Evolutionary conservation across 2,797 vertebrate species (phyloP), one percentile per base, ranked within the genome.

Genomic region (Fratercula arctica): DNA sequence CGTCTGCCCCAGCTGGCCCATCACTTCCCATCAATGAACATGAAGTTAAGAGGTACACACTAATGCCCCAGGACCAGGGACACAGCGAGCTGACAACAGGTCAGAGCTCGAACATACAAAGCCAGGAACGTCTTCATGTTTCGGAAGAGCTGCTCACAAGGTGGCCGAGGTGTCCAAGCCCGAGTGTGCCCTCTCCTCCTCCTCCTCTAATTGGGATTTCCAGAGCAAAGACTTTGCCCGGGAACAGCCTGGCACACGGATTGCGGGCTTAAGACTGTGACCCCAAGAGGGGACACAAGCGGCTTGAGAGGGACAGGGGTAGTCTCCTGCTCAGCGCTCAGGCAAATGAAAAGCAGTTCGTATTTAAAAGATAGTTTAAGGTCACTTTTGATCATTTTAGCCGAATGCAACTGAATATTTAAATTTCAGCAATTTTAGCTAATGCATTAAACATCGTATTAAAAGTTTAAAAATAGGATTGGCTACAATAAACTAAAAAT

Each of bases 31-130:
- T 9, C 25, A 41, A 24, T 0, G 6, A 35, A n/a, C 26, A 3
- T 3, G 9, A 29, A 19, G 43, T 8, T n/a, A 13, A 12, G 67
- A 33, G 48, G n/a, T 1, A 15, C 1, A n/a, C 23, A 1, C 2
- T 3, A 31, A 59, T 1, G 14, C 37, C 45, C 72, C 59, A 14
- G 59, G 28, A 80, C 6, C 68, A 14, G n/a, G 12, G n/a, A 16
- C 3, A 15, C 29, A 11, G 23, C 2, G 5, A 59, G 57, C 26
- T 26, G 48, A 39, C n/a, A 33, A 3, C 31, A 8, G 8, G 2
- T 24, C 46, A 14, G 41, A 67, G 54, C 29, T 50, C 41, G 7
- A 37, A 18, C 7, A 0, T 0, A 35, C 1, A 0, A 28, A 14
- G 11, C 20, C 2, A 3, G 3, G 6, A 6, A 8, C 28, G 43